phyloP scores from a whole-genome alignment of 2,113 vertebrate genomes.

The Toxotes chatareus region DNA sequence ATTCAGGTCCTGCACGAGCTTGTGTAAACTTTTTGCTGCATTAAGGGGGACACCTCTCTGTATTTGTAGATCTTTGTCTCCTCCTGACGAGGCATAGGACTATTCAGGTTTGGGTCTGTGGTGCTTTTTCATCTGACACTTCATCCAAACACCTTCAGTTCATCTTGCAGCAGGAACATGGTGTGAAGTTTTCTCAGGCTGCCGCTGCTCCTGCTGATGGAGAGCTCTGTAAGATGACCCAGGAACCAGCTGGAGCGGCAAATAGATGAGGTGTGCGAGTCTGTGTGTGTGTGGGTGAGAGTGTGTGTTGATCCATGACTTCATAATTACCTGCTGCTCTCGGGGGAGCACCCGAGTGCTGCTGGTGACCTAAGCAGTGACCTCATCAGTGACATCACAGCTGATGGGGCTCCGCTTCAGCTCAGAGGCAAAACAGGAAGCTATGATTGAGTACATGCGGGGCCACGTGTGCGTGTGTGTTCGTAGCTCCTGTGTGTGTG shows the following conservation, averaged over 20 bases:
- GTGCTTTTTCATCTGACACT: conserved; percentile 12
- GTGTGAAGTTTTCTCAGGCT: conserved; percentile 57
- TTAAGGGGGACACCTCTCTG: neutral
- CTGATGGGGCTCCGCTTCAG: conserved; percentile 46
- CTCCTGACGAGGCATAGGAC: neutral
- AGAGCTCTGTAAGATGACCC: conserved; percentile 48
- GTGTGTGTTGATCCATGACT: conserved; percentile 72
- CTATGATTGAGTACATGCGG: conserved; percentile 62
- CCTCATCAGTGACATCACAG: conserved; percentile 83
- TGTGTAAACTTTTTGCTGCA: neutral
- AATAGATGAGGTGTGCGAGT: conserved; percentile 38
- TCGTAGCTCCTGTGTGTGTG: conserved; percentile 55
- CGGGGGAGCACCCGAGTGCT: conserved; percentile 65
- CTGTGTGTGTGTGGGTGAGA: neutral
- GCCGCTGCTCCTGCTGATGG: conserved; percentile 35
- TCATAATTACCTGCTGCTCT: conserved; percentile 67
- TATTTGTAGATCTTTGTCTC: neutral
- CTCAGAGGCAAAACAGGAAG: conserved; percentile 72
- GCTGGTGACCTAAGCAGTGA: conserved; percentile 78
- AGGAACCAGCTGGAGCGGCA: conserved; percentile 64
- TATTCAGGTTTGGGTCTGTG: neutral
- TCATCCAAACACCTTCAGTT: neutral
- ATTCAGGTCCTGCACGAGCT: neutral
- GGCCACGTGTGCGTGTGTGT: conserved; percentile 36
- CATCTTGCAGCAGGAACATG: neutral